Base-by-base conservation (phyloP, 1,140 invertebrate species). In the Harlomillsia oculata region DNA sequence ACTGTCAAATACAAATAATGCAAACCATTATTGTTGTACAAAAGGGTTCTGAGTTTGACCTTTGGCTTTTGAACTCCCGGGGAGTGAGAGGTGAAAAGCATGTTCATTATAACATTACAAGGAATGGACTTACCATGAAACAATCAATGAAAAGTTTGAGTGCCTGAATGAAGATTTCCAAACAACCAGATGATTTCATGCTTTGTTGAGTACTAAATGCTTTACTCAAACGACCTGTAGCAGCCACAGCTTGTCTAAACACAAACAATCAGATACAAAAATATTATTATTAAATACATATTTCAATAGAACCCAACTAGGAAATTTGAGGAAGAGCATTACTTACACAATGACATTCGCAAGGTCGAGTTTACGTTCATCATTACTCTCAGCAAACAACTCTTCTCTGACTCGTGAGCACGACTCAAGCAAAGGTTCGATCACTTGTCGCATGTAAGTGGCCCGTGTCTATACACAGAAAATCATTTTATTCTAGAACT, bases 161-260 rank as follows among this genome's bases (percentile, higher is more conserved):
- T 14, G 76, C 72, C 52, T 78, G 71, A 3, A 76, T 67, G 66
- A 76, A 80, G 0, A 75, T 68, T 28, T 70, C 65, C 8, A 74
- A 69, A 68, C 77, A 78, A 14, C 75, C 74, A 68, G 72, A 74
- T 37, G 68, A 61, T 59, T 77, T 74, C 72, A 81, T 77, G 8
- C 74, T 77, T 59, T 75, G 72, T 28, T 76, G 74, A 60, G 72
- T 76, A 16, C 74, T 77, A 67, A 80, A 80, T 23, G 77, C 78
- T 69, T 80, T 80, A 54, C 76, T 79, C 4, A 75, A 72, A 26
- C 77, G 73, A 55, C 77, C 77, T 13, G 76, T 76, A 29, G 78
- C 68, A 29, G 73, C 65, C 63, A 79, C 78, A n/a, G 73, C 73
- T 65, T 76, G 75, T 41, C 71, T 62, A 30, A 34, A 53, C 45